These are phyloP conservation scores for Lepus oiostolus DNA, from an alignment of 2,797 vertebrate species.

Conservation along the genomic window DNA sequence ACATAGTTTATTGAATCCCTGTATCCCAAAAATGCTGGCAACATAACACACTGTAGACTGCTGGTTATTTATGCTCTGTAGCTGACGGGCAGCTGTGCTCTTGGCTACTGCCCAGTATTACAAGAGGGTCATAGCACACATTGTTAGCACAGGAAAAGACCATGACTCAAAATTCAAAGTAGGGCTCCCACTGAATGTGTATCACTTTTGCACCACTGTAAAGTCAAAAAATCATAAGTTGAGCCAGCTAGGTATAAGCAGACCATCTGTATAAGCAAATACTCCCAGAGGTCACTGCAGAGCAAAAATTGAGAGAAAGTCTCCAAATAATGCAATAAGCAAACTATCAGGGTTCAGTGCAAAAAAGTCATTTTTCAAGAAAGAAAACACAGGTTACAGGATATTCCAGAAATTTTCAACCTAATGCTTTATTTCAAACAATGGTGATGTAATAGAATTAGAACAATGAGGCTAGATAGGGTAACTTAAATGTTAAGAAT, in stretches of 20 bases:
- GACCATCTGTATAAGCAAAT: background rate
- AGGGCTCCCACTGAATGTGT: background rate
- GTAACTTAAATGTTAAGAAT: background rate
- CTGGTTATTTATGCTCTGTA: too few species aligned
- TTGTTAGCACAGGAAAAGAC: background rate
- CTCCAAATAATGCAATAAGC: background rate
- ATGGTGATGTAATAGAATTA: background rate
- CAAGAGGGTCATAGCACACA: background rate
- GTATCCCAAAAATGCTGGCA: background rate
- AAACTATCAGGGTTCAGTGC: background rate
- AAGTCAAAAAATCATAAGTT: background rate
- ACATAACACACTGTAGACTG: background rate
- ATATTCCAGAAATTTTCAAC: constrained; percentile 42
- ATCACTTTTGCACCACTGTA: background rate
- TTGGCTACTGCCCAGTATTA: background rate
- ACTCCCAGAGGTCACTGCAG: background rate
- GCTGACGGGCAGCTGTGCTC: background rate
- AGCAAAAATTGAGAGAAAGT: background rate
- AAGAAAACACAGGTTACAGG: background rate
- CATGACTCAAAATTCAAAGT: background rate
- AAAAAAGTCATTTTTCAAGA: constrained; percentile 26
- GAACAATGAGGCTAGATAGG: background rate
- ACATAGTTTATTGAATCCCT: background rate
- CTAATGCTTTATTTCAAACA: constrained; percentile 18
- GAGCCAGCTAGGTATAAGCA: too few species aligned